Percentiles rank a stretch among this genome's conserved stretches.
Conservation (phyloP, 2,113 vertebrate genomes). For the Antechinus flavipes region DNA sequence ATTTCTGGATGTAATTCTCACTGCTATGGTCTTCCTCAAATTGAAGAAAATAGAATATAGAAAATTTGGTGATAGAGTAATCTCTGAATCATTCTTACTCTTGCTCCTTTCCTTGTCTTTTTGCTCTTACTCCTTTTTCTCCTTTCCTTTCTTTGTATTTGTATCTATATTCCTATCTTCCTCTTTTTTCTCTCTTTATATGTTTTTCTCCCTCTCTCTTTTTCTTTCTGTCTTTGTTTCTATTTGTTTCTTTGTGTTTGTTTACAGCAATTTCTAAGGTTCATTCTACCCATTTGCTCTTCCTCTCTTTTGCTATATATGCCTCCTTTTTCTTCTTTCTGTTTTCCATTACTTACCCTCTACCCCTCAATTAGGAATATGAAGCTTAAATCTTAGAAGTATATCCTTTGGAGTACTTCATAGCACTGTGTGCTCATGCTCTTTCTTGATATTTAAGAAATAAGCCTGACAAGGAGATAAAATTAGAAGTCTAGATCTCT, state of each 20-base stretch:
- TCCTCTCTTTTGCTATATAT: not conserved
- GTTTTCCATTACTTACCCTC: not conserved
- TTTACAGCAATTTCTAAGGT: not conserved
- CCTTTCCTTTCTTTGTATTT: too few relatives aligned
- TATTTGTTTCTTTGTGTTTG: not conserved
- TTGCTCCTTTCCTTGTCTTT: not conserved
- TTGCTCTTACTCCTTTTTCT: too few relatives aligned
- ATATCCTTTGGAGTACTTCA: not conserved
- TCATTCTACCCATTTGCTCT: not conserved
- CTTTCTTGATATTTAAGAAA: not conserved
- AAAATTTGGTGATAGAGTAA: not conserved
- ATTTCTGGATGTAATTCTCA: conserved; percentile 62
- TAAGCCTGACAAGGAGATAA: not conserved
- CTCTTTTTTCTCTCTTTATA: not conserved
- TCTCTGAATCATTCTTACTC: not conserved
- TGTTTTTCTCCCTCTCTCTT: not conserved
- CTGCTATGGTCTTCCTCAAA: conserved; percentile 47
- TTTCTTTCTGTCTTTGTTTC: not conserved
- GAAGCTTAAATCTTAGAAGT: not conserved
- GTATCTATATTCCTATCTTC: not conserved
- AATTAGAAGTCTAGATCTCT: not conserved
- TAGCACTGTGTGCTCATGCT: not conserved
- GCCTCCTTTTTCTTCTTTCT: not conserved
- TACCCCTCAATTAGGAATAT: not conserved
- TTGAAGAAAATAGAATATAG: not conserved